Percentiles rank a stretch among this genome's conserved stretches.
phyloP scores from a whole-genome alignment of 1,140 invertebrate species.

The Geopemphigus sp. region DNA sequence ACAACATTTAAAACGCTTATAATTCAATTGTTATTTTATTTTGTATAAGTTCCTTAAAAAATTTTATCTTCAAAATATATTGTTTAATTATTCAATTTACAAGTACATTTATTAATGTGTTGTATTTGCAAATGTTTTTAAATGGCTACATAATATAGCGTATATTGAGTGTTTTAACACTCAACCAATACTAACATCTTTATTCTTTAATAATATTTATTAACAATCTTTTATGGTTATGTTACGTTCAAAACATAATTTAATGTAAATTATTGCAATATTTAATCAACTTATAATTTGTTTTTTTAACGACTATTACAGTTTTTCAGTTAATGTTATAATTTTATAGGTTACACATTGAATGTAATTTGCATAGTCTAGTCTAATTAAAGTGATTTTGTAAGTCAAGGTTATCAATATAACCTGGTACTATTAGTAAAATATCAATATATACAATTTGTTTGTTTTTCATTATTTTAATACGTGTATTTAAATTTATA shows the following conservation, averaged over 20 bases:
- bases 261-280: slow-evolving; percentile 36
- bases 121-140: slow-evolving; percentile 34
- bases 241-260: slow-evolving; percentile 16
- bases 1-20: slow-evolving; percentile 38
- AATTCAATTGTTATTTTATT: slow-evolving; percentile 47
- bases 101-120: neutral
- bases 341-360: slow-evolving; percentile 36
- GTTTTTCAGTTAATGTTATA: slow-evolving; percentile 18
- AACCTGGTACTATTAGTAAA: slow-evolving; percentile 31
- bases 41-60: slow-evolving; percentile 49
- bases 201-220: slow-evolving; percentile 39
- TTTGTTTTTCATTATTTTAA: neutral
- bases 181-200: slow-evolving; percentile 43
- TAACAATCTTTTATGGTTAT: slow-evolving; percentile 22
- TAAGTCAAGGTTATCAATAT: slow-evolving; percentile 17
- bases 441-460: slow-evolving; percentile 23
- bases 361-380: slow-evolving; percentile 44
- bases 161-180: slow-evolving; percentile 24
- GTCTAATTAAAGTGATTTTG: slow-evolving; percentile 48
- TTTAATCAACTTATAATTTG: neutral
- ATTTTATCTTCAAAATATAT: slow-evolving; percentile 41
- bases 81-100: slow-evolving; percentile 38
- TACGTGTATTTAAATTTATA: slow-evolving; percentile 6
- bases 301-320: slow-evolving; percentile 27
- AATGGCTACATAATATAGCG: slow-evolving; percentile 22